phyloP scores from a whole-genome alignment of 2,888 invertebrate genomes.

The Eutolmus rufibarbis region DNA sequence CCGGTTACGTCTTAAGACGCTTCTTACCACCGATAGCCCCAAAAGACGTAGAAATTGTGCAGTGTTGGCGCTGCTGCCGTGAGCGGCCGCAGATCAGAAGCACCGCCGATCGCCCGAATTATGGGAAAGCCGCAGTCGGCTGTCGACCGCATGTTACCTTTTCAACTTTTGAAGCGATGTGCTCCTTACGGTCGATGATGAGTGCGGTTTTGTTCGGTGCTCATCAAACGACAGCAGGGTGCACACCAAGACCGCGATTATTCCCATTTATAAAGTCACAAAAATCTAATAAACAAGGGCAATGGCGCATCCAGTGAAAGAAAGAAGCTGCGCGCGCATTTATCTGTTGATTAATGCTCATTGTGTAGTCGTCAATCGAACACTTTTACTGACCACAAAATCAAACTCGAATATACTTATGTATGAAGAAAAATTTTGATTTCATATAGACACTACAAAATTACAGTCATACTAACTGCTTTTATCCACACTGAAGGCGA shows the following conservation, averaged over 20 bases:
- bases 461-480: too few relatives aligned
- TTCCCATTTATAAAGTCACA: constrained; percentile 39
- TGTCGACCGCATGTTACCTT: constrained; percentile 33
- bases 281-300: constrained; percentile 44
- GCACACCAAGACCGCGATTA: constrained; percentile 38
- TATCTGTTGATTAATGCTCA: constrained; percentile 20
- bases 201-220: constrained; percentile 44
- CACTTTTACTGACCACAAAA: neutral
- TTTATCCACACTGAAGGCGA: too few relatives aligned
- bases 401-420: neutral
- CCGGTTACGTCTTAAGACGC: neutral
- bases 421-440: neutral
- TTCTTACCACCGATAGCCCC: neutral
- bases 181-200: neutral
- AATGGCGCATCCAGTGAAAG: neutral
- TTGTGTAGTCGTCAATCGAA: neutral
- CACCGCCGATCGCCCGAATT: constrained; percentile 29
- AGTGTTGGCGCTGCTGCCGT: neutral
- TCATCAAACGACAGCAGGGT: constrained; percentile 45
- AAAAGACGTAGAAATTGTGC: neutral
- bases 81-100: constrained; percentile 34
- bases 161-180: neutral
- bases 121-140: constrained; percentile 44
- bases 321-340: neutral
- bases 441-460: too few relatives aligned